Conservation (phyloP, 2,888 invertebrate species). For the Polydesmus complanatus region DNA sequence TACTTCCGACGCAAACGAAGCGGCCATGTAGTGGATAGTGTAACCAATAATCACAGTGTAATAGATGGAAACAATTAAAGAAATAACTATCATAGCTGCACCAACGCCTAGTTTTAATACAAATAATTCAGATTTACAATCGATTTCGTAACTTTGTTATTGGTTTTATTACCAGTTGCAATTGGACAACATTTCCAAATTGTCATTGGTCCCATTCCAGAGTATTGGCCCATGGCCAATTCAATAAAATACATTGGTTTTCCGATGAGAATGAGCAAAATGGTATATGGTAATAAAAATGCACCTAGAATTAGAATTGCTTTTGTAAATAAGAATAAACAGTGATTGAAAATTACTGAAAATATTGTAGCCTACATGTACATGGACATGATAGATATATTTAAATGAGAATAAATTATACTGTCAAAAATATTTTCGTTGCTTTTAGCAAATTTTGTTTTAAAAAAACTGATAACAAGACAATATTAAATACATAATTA, state of each 20-base stretch:
- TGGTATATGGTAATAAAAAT: slow-evolving; percentile 8
- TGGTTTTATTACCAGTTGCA: slow-evolving; percentile 29
- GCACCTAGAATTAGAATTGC: no score
- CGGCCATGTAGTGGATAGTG: slow-evolving; percentile 58
- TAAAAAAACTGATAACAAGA: no score
- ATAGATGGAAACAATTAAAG: slow-evolving; percentile 52
- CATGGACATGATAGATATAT: no score
- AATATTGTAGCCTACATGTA: no score
- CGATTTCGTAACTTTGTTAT: neutral
- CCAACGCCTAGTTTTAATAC: slow-evolving; percentile 28
- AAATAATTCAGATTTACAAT: slow-evolving; percentile 8
- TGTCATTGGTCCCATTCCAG: slow-evolving; percentile 61
- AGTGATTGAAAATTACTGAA: no score
- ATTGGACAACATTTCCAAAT: slow-evolving; percentile 55
- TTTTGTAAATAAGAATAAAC: no score
- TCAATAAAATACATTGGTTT: slow-evolving; percentile 68
- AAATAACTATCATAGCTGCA: slow-evolving; percentile 53
- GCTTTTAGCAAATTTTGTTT: no score
- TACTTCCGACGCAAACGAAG: slow-evolving; percentile 47
- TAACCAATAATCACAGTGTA: slow-evolving; percentile 68
- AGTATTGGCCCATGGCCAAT: slow-evolving; percentile 61
- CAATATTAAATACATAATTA: no score
- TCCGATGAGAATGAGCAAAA: slow-evolving; percentile 33
- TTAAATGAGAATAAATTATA: neutral
- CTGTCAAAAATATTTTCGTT: neutral